Base-by-base conservation (phyloP, 2,113 vertebrate genomes). In the Ciconia maguari region DNA sequence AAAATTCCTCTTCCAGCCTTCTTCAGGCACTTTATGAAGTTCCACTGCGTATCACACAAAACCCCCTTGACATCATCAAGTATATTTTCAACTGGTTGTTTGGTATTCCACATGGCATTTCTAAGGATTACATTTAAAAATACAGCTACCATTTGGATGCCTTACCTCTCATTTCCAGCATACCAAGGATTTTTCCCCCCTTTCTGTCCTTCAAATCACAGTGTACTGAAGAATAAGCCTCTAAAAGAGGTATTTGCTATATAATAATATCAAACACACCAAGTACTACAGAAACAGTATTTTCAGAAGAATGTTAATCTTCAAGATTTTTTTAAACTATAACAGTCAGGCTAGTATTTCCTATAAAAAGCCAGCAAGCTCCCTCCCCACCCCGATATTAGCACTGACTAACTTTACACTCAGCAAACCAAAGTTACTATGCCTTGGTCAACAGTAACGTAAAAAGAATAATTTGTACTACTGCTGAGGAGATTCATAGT, bases 111-210 rank as follows among this genome's bases (percentile, higher is more conserved):
- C 46, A 41, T 5, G 29, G 70, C 49, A 93, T 76, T 91, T 94
- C 27, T 52, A 82, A 41, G 44, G 38, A 77, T 81, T 87, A 11
- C 41, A 57, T 87, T 94, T 60, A 21, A 85, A 91, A 94, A 61
- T 21, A 42, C 34, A 86, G 52, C 57, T 52, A 65, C 58, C 25
- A 48, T 72, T 82, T 70, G 51, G 62, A 89, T 70, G 70, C 42
- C 89, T 95, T 90, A 87, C 62, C 84, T 91, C 80, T 87, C 29
- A 70, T 7, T 83, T 81, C n/a, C 87, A 87, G 64, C 68, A 77
- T 22, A 72, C 13, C 69, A 87, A 79, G 38, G 29, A 86, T 66
- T 89, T 89, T 27, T 0, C 9, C 34, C 86, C 54, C 36, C 65
- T 69, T 58, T 71, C 61, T 85, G 57, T n/a, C 93, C 69, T 87